Conservation (phyloP, 2,797 vertebrate species). For the Hephaestus fuliginosus region DNA sequence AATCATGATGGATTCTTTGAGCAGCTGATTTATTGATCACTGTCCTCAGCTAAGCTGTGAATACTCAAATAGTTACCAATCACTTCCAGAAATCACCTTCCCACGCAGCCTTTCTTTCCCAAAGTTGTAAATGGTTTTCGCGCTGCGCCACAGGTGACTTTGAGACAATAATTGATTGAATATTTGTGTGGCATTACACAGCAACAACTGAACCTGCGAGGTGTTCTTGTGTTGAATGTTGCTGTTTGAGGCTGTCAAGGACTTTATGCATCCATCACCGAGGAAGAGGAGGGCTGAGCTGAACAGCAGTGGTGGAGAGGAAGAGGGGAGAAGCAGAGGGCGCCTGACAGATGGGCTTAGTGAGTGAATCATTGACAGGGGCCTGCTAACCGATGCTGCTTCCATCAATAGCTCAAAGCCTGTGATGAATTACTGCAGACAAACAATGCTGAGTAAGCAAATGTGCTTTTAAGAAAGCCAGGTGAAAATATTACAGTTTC, state of each 20-base stretch:
- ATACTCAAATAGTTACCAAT: constrained; percentile 81
- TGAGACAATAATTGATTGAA: constrained; percentile 56
- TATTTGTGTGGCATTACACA: constrained; percentile 51
- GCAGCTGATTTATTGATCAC: constrained; percentile 78
- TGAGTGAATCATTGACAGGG: constrained; percentile 90
- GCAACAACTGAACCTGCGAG: constrained; percentile 44
- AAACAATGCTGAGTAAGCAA: constrained; percentile 89
- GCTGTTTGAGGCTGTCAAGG: constrained; percentile 65
- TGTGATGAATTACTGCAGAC: constrained; percentile 90
- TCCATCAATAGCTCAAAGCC: constrained; percentile 89
- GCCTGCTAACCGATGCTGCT: constrained; percentile 87
- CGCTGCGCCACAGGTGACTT: constrained; percentile 62
- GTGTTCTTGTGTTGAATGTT: constrained; percentile 58
- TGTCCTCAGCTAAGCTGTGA: constrained; percentile 75
- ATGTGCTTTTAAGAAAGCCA: constrained; percentile 86
- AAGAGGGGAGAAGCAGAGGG: constrained; percentile 76
- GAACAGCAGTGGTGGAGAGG: constrained; percentile 68
- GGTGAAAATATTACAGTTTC: constrained; percentile 80
- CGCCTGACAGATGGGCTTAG: constrained; percentile 86
- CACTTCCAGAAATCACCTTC: constrained; percentile 70
- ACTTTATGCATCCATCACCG: constrained; percentile 78
- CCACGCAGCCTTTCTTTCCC: constrained; percentile 14
- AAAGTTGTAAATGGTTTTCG: constrained; percentile 50
- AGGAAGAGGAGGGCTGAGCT: constrained; percentile 80
- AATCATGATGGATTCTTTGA: constrained; percentile 78